phyloP scores from a whole-genome alignment of 2,797 vertebrate species.

The Premnoplex brunnescens region DNA sequence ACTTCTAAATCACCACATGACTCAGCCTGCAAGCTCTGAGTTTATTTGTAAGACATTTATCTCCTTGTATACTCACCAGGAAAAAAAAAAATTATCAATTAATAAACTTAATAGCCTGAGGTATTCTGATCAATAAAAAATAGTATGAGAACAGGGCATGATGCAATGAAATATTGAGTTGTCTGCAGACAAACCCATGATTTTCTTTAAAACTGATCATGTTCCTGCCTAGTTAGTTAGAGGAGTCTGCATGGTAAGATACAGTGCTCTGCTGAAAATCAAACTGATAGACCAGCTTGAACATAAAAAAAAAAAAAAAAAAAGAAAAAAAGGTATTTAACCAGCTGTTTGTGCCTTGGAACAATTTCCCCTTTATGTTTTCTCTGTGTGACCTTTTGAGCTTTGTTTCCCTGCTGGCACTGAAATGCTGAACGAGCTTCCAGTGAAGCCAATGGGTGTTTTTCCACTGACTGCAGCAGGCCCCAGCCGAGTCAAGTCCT shows the following conservation, averaged over 20 bases:
- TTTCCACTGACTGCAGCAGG: not conserved
- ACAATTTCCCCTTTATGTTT: constrained; percentile 45
- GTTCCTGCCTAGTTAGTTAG: not conserved
- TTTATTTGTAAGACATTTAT: constrained; percentile 76
- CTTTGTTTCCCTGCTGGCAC: not conserved
- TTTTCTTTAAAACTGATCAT: constrained; percentile 31
- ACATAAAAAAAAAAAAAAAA: not conserved
- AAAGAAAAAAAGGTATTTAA: not conserved
- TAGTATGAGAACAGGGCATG: constrained; percentile 24
- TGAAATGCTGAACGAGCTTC: not conserved
- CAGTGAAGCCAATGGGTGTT: constrained; percentile 17
- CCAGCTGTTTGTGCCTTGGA: constrained; percentile 7
- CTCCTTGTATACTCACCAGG: constrained; percentile 57
- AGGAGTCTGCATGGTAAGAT: not conserved
- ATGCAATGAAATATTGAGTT: constrained; percentile 50
- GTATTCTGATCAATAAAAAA: constrained; percentile 70
- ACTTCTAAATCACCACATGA: constrained; percentile 64
- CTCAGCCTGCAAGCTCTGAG: constrained; percentile 54
- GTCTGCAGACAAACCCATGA: constrained; percentile 24
- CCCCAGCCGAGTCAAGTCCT: not conserved
- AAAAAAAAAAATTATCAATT: constrained; percentile 73
- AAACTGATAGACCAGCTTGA: not conserved
- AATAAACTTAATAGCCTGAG: constrained; percentile 74
- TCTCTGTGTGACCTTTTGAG: constrained; percentile 38
- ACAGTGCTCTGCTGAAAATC: not conserved